Evolutionary conservation across 2,888 invertebrate species (phyloP).

Genomic region (Dicroscelio sp.): DNA sequence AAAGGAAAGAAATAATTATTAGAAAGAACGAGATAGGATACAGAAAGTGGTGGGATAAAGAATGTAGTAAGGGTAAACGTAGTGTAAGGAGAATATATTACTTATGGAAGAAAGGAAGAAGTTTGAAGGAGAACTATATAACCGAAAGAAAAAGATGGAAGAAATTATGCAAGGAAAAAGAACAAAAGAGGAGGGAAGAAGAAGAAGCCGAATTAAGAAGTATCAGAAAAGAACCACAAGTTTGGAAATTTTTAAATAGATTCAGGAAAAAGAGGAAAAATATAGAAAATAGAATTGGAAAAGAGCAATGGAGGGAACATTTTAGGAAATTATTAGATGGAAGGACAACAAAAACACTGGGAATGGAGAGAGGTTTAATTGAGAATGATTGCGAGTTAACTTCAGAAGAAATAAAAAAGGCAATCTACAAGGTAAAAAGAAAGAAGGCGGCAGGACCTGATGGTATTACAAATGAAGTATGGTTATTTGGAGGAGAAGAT

Average conservation of each 20-base stretch:
- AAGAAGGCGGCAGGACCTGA: neutral
- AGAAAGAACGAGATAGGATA: too few species aligned
- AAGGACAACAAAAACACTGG: neutral
- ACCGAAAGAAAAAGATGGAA: neutral
- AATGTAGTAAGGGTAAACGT: neutral
- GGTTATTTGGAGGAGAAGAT: neutral
- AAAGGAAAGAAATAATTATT: too few species aligned
- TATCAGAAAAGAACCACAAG: neutral
- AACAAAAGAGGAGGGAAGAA: constrained; percentile 3
- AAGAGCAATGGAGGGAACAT: constrained; percentile 5
- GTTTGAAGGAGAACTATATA: neutral
- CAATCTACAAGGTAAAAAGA: neutral
- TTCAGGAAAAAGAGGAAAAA: neutral
- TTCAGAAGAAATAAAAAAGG: neutral
- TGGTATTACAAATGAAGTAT: neutral
- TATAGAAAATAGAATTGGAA: neutral
- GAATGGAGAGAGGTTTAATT: neutral
- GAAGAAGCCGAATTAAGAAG: constrained; percentile 9
- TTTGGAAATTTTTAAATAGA: constrained; percentile 6
- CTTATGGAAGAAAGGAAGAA: neutral
- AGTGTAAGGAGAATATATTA: neutral
- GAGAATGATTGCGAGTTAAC: neutral
- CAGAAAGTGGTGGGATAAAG: constrained; percentile 22
- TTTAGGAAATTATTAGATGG: constrained; percentile 13
- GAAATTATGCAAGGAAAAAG: constrained; percentile 18